Conservation (phyloP, 2,113 vertebrate genomes). For the Gadus chalcogrammus region DNA sequence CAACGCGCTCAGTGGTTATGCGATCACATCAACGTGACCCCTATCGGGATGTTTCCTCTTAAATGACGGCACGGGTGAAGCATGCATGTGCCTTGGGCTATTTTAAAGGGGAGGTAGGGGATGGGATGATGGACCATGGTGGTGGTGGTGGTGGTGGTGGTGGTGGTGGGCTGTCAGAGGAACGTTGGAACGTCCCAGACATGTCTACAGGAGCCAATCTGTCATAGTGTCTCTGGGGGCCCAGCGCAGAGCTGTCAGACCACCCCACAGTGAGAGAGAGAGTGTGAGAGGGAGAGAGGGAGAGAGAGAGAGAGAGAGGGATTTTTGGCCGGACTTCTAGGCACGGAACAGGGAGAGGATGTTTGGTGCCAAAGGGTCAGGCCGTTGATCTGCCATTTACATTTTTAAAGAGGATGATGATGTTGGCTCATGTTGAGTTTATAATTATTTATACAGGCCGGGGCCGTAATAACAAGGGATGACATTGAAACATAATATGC, state of each 20-base stretch:
- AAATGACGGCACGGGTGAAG: too few relatives aligned
- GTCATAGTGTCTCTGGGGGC: slow-evolving; percentile 40
- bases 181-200: slow-evolving; percentile 44
- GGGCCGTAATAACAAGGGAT: too few relatives aligned
- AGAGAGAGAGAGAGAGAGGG: too few relatives aligned
- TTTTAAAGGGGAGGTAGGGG: too few relatives aligned
- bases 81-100: too few relatives aligned
- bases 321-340: too few relatives aligned
- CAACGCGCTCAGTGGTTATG: slow-evolving; percentile 3
- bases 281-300: too few relatives aligned
- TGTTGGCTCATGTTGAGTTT: slow-evolving; percentile 21
- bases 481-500: slow-evolving; percentile 1
- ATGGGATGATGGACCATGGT: not conserved
- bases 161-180: slow-evolving; percentile 14
- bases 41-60: too few relatives aligned
- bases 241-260: slow-evolving; percentile 7
- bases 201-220: slow-evolving; percentile 50
- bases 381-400: slow-evolving; percentile 30
- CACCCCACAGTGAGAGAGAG: too few relatives aligned
- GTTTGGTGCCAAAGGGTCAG: slow-evolving; percentile 43
- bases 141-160: too few relatives aligned
- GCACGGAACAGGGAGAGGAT: slow-evolving; percentile 14
- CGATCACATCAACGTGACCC: too few relatives aligned
- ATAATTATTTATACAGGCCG: not conserved
- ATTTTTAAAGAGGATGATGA: slow-evolving; percentile 41